Base-by-base conservation (phyloP, 64 coral and sea anemone species). In the Orbicella faveolata region DNA sequence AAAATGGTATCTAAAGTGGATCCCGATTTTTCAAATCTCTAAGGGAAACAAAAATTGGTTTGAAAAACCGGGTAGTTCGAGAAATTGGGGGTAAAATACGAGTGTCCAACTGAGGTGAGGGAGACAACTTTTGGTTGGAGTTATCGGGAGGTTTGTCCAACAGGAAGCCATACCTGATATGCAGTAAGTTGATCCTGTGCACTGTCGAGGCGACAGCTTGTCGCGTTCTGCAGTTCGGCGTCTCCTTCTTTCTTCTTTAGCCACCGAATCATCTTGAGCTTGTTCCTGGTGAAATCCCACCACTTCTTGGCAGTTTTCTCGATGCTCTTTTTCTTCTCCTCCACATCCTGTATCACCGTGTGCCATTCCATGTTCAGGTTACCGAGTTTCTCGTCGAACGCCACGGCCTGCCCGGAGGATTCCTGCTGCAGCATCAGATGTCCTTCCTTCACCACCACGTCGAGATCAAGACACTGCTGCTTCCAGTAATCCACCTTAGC, bases 271-370 rank as follows among this genome's bases (percentile, higher is more conserved):
- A 99, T 99, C 79, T 99, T 99, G 53, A 99, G 66, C 20, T 99
- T 99, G 79, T 99, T 99, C 36, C 97, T 83, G 16, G 97, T 99
- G 75, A 99, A 99, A 30, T 99, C 97, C 97, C 97, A 99, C 97
- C 97, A 99, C 75, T 99, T 99, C 34, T 90, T 99, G 20, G 97
- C 97, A 0, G 97, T 99, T 84, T 90, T 93, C 89, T 99, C 97
- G 48, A 99, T 95, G 64, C 92, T 74, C 61, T 88, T 90, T 75
- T 96, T 99, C 57, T 93, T 90, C 61, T 93, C 94, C 77, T 99
- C 91, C 19, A 99, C 93, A 21, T 99, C 91, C 62, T 93, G 77
- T 69, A 96, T 93, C 10, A 99, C 93, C 14, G 68, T 87, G 1
- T 95, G 88, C 97, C 97, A 99, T 34, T 96, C 94, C 54, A 78